Percentiles rank a stretch among this genome's conserved stretches.
These are phyloP conservation scores for Lophochroa leadbeateri DNA, from an alignment of 2,113 vertebrate species.

Conservation along the genomic window DNA sequence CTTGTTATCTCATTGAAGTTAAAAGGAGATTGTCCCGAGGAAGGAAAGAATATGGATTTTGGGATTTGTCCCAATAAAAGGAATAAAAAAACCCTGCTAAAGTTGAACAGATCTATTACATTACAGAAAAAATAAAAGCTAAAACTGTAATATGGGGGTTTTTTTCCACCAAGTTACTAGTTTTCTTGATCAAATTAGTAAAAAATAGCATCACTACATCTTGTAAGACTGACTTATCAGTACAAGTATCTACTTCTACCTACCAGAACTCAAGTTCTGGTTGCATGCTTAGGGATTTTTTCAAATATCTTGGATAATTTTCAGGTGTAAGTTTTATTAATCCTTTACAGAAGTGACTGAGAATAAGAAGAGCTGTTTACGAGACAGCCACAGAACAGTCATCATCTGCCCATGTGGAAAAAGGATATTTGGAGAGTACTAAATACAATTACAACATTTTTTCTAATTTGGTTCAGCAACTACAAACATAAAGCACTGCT, in stretches of 20 bases:
- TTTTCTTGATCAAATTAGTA: neutral
- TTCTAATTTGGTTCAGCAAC: neutral
- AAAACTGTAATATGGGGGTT: neutral
- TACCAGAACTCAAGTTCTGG: neutral
- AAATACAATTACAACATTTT: neutral
- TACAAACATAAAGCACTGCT: neutral
- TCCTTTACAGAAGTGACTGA: neutral
- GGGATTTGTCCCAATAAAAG: conserved; percentile 21
- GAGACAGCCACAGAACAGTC: neutral
- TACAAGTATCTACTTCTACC: neutral
- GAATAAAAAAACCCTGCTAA: neutral
- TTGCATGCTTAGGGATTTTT: neutral
- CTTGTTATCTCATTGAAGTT: conserved; percentile 4
- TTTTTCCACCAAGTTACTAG: neutral
- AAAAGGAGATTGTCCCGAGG: conserved; percentile 6
- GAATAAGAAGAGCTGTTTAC: neutral
- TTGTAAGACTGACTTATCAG: neutral
- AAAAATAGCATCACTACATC: neutral
- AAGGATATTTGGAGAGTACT: neutral
- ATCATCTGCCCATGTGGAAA: neutral
- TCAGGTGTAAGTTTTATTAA: neutral
- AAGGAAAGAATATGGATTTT: neutral
- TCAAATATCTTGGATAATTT: neutral
- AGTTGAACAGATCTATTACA: neutral
- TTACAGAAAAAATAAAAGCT: neutral